Conservation (phyloP, 2,888 invertebrate species). For the Hedya salicella region DNA sequence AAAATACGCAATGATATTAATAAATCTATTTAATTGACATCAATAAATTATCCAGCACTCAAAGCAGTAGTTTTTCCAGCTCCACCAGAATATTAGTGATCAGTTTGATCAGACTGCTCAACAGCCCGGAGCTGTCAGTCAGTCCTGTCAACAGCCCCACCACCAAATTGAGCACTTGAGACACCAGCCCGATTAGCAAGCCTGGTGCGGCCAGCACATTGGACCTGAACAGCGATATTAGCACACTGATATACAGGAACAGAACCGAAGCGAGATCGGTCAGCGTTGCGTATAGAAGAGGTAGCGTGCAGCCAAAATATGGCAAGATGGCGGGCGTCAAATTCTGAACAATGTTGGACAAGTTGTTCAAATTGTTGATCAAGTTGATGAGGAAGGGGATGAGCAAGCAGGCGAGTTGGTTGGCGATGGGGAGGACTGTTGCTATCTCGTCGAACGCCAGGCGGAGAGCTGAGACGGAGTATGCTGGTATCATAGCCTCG, state of each 20-base stretch:
- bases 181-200: conserved; percentile 64
- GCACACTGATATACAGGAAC: conserved; percentile 74
- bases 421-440: conserved; percentile 70
- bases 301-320: conserved; percentile 77
- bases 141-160: conserved; percentile 69
- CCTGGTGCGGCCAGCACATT: conserved; percentile 76
- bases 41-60: conserved; percentile 31
- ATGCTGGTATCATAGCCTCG: conserved; percentile 77
- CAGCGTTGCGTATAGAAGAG: conserved; percentile 72
- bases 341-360: conserved; percentile 78
- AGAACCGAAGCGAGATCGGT: conserved; percentile 77
- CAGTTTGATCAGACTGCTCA: conserved; percentile 70
- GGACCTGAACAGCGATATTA: conserved; percentile 75
- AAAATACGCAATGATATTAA: too few species aligned
- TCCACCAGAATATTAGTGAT: conserved; percentile 72
- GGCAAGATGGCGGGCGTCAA: conserved; percentile 75
- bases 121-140: conserved; percentile 67
- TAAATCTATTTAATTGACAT: too few species aligned
- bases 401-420: conserved; percentile 72
- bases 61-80: conserved; percentile 69
- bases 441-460: conserved; percentile 77
- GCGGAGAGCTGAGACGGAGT: conserved; percentile 73
- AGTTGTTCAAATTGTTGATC: conserved; percentile 76
- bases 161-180: conserved; percentile 70
- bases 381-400: conserved; percentile 76